phyloP scores from a whole-genome alignment of 2,113 vertebrate genomes.

The Lamprotornis superbus region DNA sequence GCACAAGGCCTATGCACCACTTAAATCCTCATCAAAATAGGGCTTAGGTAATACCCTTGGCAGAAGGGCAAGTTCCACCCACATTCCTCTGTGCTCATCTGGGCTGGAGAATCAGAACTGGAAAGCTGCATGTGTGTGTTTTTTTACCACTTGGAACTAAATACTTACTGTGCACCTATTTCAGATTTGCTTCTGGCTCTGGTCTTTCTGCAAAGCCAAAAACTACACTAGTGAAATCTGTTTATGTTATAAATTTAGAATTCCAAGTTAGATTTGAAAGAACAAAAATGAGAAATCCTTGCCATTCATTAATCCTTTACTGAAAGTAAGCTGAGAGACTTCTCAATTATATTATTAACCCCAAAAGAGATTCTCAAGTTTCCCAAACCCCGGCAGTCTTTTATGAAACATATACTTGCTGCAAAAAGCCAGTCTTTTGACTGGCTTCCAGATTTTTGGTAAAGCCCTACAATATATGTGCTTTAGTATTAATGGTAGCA shows the following conservation, averaged over 20 bases:
- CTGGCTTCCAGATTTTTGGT: not conserved
- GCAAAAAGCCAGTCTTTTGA: not conserved
- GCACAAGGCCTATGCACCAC: not conserved
- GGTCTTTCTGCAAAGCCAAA: not conserved
- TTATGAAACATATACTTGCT: not conserved
- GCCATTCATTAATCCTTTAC: not conserved
- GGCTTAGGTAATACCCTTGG: conserved; percentile 60
- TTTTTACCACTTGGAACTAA: not conserved
- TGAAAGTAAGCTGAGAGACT: not conserved
- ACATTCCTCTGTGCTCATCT: conserved; percentile 62
- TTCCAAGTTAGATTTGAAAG: not conserved
- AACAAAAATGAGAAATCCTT: not conserved
- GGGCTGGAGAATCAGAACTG: conserved; percentile 32
- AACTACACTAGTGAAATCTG: not conserved
- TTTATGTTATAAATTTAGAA: not conserved
- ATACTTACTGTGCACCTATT: not conserved
- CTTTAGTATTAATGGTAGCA: not conserved
- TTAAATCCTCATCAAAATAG: conserved; percentile 47
- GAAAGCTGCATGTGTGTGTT: not conserved
- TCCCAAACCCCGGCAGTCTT: not conserved
- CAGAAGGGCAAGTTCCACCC: conserved; percentile 53
- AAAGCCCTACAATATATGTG: not conserved
- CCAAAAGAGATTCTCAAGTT: not conserved
- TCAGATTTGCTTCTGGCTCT: not conserved
- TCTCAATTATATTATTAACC: not conserved